phyloP scores from a whole-genome alignment of 2,888 invertebrate genomes.

The Nymphalis urticae region DNA sequence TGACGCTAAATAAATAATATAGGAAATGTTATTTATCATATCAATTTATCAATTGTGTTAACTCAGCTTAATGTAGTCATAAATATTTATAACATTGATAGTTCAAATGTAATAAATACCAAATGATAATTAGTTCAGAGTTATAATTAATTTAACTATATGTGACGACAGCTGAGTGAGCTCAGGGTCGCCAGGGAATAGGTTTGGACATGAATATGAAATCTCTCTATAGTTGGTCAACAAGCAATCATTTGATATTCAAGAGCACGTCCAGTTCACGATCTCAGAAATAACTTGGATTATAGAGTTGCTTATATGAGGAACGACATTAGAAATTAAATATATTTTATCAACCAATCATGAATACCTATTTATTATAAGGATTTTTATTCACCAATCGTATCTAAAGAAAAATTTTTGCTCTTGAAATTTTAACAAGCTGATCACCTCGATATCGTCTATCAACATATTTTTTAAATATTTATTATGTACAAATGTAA shows the following conservation, averaged over 20 bases:
- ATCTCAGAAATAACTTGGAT: neutral
- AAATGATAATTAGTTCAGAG: neutral
- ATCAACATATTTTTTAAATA: too few species aligned
- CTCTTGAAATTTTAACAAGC: too few species aligned
- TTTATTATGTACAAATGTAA: too few species aligned
- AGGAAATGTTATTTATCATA: too few species aligned
- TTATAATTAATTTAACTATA: constrained; percentile 9
- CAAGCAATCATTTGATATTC: constrained; percentile 7
- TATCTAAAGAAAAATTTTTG: neutral
- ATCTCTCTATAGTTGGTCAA: constrained; percentile 7
- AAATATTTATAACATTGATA: neutral
- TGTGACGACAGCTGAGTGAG: constrained; percentile 17
- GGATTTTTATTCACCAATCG: too few species aligned
- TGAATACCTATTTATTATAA: too few species aligned
- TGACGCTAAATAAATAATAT: too few species aligned
- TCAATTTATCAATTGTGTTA: too few species aligned
- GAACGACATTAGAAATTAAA: neutral
- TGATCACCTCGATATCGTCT: too few species aligned
- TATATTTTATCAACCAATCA: neutral
- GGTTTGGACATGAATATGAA: constrained; percentile 8
- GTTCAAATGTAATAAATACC: neutral
- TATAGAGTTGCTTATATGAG: neutral
- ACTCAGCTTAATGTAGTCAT: too few species aligned
- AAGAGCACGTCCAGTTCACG: neutral
- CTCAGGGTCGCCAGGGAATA: constrained; percentile 5